Conservation (phyloP, 2,113 vertebrate species). For the Upupa epops region DNA sequence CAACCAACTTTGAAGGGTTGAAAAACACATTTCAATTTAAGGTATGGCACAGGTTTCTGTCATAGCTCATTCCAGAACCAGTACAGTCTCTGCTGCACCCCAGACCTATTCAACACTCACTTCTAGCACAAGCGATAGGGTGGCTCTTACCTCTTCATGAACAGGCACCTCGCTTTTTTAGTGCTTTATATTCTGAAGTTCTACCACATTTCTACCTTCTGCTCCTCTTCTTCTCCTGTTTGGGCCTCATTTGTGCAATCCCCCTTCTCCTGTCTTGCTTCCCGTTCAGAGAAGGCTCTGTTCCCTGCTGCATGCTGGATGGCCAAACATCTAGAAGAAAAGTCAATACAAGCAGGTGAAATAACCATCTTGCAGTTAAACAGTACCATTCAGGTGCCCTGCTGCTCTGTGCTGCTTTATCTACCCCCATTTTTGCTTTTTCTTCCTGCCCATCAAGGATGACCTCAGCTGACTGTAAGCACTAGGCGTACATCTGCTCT, state of each 20-base stretch:
- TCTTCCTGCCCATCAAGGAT: neutral
- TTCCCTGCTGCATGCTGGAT: neutral
- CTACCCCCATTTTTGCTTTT: neutral
- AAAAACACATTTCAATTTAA: too few species aligned
- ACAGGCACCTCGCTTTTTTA: neutral
- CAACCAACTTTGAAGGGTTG: neutral
- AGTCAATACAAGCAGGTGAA: slow-evolving; percentile 3
- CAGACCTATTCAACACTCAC: neutral
- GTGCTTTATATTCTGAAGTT: neutral
- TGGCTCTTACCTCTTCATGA: neutral
- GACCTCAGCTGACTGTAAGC: neutral
- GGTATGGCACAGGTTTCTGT: neutral
- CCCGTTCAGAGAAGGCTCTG: neutral
- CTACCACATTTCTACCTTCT: neutral
- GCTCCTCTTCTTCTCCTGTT: neutral
- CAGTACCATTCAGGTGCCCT: neutral
- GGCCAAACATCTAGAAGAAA: neutral
- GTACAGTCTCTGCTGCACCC: neutral
- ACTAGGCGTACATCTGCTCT: neutral
- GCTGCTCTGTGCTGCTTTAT: slow-evolving; percentile 15
- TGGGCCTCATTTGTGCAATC: neutral
- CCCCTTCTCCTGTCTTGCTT: neutral
- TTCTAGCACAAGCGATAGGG: neutral
- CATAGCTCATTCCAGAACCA: neutral
- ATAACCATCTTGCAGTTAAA: neutral